Conservation (phyloP, 2,113 vertebrate genomes). For the Odontesthes bonariensis region DNA sequence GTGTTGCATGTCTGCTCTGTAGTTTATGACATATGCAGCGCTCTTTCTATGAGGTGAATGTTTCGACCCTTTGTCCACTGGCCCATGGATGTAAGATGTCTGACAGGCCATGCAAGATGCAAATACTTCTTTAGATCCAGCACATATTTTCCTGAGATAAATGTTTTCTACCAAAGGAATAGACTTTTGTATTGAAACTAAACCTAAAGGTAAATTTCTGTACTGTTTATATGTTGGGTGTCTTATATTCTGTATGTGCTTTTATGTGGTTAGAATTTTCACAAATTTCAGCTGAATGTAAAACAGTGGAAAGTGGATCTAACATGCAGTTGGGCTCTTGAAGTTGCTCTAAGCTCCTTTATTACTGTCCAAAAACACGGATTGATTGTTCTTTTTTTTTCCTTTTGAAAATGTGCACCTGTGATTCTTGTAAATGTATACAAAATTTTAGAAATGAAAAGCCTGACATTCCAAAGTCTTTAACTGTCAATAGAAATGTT, state of each 20-base stretch:
- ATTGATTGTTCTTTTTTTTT: not conserved
- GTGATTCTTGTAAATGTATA: slow-evolving; percentile 66
- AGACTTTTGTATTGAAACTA: slow-evolving; percentile 66
- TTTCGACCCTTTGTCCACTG: slow-evolving; percentile 32
- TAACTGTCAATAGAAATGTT: slow-evolving; percentile 67
- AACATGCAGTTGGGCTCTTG: slow-evolving; percentile 6
- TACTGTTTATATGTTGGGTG: slow-evolving; percentile 66
- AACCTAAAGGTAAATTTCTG: slow-evolving; percentile 49
- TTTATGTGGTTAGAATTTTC: slow-evolving; percentile 59
- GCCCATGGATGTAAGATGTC: slow-evolving; percentile 38
- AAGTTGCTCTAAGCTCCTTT: slow-evolving; percentile 24
- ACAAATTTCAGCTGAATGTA: slow-evolving; percentile 66
- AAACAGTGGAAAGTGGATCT: slow-evolving; percentile 31
- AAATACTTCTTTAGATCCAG: slow-evolving; percentile 55
- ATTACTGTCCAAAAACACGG: slow-evolving; percentile 18
- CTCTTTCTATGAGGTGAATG: slow-evolving; percentile 57
- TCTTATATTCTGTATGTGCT: slow-evolving; percentile 58
- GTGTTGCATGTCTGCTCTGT: slow-evolving; percentile 1
- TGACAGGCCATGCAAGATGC: slow-evolving; percentile 44
- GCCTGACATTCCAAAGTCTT: slow-evolving; percentile 74
- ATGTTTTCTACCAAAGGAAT: slow-evolving; percentile 80
- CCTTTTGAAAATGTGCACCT: slow-evolving; percentile 30
- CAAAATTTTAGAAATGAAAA: slow-evolving; percentile 65
- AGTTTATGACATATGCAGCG: slow-evolving; percentile 48
- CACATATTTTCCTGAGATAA: slow-evolving; percentile 55